phyloP scores from a whole-genome alignment of 2,888 invertebrate species.

The Sesamia inferens region DNA sequence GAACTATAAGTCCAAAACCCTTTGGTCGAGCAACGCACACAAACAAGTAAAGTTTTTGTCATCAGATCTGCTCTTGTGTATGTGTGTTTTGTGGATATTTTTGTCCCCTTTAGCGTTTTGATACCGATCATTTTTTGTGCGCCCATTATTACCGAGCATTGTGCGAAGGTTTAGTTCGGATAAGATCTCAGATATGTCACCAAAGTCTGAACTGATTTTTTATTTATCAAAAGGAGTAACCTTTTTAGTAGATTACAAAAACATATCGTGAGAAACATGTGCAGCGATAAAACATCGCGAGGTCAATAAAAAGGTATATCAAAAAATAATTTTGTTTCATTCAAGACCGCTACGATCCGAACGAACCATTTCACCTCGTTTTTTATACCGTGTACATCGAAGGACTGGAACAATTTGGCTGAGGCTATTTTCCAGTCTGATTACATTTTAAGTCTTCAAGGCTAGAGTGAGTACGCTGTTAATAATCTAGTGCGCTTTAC shows the following conservation, averaged over 20 bases:
- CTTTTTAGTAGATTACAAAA: slow-evolving; percentile 81
- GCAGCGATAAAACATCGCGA: slow-evolving; percentile 45
- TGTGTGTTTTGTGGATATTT: slow-evolving; percentile 81
- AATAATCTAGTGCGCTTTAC: too few relatives aligned
- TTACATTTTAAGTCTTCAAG: too few relatives aligned
- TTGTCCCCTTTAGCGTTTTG: slow-evolving; percentile 87
- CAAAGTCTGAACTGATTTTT: slow-evolving; percentile 82
- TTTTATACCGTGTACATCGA: too few relatives aligned
- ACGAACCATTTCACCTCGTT: too few relatives aligned
- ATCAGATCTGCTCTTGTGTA: slow-evolving; percentile 74
- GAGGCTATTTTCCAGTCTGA: too few relatives aligned
- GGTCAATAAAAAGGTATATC: slow-evolving; percentile 55
- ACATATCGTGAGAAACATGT: slow-evolving; percentile 73
- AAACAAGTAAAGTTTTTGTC: slow-evolving; percentile 81
- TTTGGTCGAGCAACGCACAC: slow-evolving; percentile 81
- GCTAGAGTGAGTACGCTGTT: too few relatives aligned
- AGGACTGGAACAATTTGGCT: too few relatives aligned
- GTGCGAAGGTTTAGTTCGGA: slow-evolving; percentile 87
- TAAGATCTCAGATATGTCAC: slow-evolving; percentile 89
- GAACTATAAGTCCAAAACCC: slow-evolving; percentile 83
- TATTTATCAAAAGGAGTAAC: slow-evolving; percentile 82
- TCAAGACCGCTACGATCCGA: not conserved
- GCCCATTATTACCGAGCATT: slow-evolving; percentile 86
- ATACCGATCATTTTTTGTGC: slow-evolving; percentile 88
- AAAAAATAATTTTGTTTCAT: slow-evolving; percentile 20